Evolutionary conservation across 2,888 invertebrate genomes (phyloP).

Genomic region (Bombyx huttoni): DNA sequence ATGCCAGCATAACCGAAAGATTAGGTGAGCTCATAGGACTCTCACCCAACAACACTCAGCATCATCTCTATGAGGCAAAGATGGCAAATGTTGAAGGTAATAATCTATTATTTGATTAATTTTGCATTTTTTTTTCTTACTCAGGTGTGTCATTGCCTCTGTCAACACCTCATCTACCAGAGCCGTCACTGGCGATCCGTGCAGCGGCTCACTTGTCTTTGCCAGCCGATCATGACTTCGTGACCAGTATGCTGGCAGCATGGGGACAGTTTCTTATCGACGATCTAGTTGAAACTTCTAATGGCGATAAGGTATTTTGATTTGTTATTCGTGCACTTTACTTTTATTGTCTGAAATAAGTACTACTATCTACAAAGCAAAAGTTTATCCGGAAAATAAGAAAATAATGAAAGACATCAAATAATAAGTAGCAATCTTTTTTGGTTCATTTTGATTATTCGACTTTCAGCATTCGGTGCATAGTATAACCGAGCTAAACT

Average conservation of each 20-base stretch:
- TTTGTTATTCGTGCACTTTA: no score
- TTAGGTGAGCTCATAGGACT: no score
- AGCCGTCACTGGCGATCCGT: constrained; percentile 69
- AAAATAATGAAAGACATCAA: no score
- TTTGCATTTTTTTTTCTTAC: constrained; percentile 4
- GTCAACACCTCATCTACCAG: constrained; percentile 74
- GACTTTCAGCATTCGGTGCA: background rate
- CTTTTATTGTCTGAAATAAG: no score
- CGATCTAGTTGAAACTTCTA: constrained; percentile 79
- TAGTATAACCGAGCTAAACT: background rate
- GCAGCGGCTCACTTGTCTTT: constrained; percentile 71
- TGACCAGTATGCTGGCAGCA: constrained; percentile 83
- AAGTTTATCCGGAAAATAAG: no score
- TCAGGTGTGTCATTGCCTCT: constrained; percentile 49
- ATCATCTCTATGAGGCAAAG: no score
- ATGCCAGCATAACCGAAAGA: no score
- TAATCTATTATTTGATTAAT: background rate
- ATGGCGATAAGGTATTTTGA: constrained; percentile 55
- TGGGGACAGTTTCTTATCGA: constrained; percentile 85
- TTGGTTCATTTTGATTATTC: no score
- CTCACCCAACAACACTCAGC: no score
- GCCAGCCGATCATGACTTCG: constrained; percentile 77
- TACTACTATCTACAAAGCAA: no score
- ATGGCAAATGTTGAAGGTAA: no score
- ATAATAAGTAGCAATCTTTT: no score